These are phyloP conservation scores for Capreolus pygargus DNA, from an alignment of 2,113 vertebrate species.

Conservation along the genomic window DNA sequence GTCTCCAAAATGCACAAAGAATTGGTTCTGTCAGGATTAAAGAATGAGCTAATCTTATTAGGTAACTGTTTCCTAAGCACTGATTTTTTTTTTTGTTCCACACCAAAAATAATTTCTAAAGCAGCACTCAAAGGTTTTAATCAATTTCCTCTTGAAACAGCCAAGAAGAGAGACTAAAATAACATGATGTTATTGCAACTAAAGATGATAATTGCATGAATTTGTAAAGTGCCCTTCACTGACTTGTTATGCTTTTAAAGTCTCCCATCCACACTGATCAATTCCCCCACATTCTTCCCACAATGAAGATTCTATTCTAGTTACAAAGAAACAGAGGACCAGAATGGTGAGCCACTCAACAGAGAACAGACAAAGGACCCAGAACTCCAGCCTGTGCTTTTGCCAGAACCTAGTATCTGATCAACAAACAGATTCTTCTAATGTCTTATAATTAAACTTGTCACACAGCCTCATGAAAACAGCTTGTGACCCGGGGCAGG, in stretches of 20 bases:
- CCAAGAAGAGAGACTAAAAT: slow-evolving; percentile 60
- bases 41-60: slow-evolving; percentile 42
- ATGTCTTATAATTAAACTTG: not conserved
- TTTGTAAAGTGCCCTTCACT: slow-evolving; percentile 36
- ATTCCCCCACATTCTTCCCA: not conserved
- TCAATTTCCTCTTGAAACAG: slow-evolving; percentile 46
- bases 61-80: slow-evolving; percentile 49
- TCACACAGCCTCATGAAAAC: not conserved
- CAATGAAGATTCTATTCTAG: slow-evolving; percentile 35
- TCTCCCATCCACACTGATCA: slow-evolving; percentile 18
- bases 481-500: not conserved
- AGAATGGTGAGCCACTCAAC: not conserved
- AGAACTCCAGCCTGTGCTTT: not conserved
- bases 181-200: not conserved
- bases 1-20: not conserved
- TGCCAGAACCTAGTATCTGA: not conserved
- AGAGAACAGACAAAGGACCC: slow-evolving; percentile 17
- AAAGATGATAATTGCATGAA: slow-evolving; percentile 38
- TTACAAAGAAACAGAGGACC: slow-evolving; percentile 22
- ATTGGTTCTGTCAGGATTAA: not conserved
- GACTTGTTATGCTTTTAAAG: slow-evolving; percentile 44
- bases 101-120: slow-evolving; percentile 43
- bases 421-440: not conserved
- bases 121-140: slow-evolving; percentile 48
- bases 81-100: slow-evolving; percentile 5